Evolutionary conservation across 2,888 invertebrate genomes (phyloP).

Genomic region (Digitonthophagus gazella): DNA sequence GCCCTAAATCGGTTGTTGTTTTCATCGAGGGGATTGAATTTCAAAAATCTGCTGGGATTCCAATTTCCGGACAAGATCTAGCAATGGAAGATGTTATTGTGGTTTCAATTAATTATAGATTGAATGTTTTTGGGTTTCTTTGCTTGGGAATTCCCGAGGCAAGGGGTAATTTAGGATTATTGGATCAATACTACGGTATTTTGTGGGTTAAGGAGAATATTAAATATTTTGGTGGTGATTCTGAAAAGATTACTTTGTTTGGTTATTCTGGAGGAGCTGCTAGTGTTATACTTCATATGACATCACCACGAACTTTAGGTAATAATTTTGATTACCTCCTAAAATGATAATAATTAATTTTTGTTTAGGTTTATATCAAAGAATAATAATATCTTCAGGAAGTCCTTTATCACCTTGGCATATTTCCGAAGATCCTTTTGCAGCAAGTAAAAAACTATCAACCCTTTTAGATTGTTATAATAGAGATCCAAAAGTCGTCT

Average conservation of each 20-base stretch:
- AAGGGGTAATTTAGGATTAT: constrained; percentile 81
- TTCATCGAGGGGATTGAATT: constrained; percentile 68
- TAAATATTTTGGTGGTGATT: constrained; percentile 76
- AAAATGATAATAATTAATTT: constrained; percentile 6
- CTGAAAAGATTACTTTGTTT: constrained; percentile 72
- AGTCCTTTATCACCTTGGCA: constrained; percentile 53
- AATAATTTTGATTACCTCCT: constrained; percentile 19
- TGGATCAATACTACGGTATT: constrained; percentile 81
- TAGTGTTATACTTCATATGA: constrained; percentile 65
- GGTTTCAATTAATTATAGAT: constrained; percentile 67
- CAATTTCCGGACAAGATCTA: constrained; percentile 67
- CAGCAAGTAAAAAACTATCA: constrained; percentile 58
- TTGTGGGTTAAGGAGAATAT: constrained; percentile 77
- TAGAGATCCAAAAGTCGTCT: constrained; percentile 53
- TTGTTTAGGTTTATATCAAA: constrained; percentile 60
- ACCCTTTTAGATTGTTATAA: constrained; percentile 56
- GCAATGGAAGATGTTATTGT: constrained; percentile 70
- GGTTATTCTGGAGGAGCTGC: constrained; percentile 81
- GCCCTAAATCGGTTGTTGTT: constrained; percentile 66
- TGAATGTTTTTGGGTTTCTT: constrained; percentile 70
- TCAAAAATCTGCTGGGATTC: constrained; percentile 51
- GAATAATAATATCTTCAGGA: constrained; percentile 69
- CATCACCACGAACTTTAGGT: constrained; percentile 67
- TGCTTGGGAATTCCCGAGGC: constrained; percentile 57
- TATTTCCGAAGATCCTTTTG: constrained; percentile 47